phyloP scores from a whole-genome alignment of 1,140 invertebrate genomes.

The Drosophila parabipectinata region DNA sequence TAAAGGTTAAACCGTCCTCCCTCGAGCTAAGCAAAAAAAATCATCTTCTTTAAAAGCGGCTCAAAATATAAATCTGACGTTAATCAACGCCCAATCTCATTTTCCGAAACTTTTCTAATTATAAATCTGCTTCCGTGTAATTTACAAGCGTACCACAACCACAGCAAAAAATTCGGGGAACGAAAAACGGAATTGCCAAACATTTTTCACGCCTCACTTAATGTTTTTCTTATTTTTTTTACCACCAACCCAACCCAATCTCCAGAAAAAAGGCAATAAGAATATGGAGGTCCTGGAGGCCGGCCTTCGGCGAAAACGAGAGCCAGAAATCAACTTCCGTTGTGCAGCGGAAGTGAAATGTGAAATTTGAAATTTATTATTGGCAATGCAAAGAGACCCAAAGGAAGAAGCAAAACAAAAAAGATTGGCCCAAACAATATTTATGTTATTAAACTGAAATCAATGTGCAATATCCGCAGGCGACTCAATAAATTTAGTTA shows the following conservation, averaged over 20 bases:
- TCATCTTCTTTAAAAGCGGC: constrained; percentile 25
- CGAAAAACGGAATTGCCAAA: constrained; percentile 32
- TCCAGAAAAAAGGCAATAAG: constrained; percentile 41
- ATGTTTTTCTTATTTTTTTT: constrained; percentile 31
- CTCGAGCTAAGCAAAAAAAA: background rate
- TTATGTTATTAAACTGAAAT: constrained; percentile 68
- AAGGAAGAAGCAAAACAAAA: constrained; percentile 14
- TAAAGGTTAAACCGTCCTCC: background rate
- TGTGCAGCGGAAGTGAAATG: constrained; percentile 71
- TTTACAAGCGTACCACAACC: constrained; percentile 36
- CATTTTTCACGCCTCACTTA: constrained; percentile 57
- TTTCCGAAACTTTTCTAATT: constrained; percentile 63
- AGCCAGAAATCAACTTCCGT: constrained; percentile 58
- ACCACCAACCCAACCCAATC: constrained; percentile 3
- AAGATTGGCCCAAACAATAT: constrained; percentile 36
- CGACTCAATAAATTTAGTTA: constrained; percentile 58
- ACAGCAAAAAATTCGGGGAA: background rate
- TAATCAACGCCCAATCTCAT: constrained; percentile 51
- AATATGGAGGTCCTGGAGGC: constrained; percentile 21
- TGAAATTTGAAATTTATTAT: constrained; percentile 74
- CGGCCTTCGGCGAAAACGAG: constrained; percentile 10
- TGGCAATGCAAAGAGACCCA: constrained; percentile 45
- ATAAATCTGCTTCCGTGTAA: constrained; percentile 49
- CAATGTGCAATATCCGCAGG: constrained; percentile 65
- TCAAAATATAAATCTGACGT: constrained; percentile 16